phyloP scores from a whole-genome alignment of 2,888 invertebrate genomes.

The Dicycla oo region DNA sequence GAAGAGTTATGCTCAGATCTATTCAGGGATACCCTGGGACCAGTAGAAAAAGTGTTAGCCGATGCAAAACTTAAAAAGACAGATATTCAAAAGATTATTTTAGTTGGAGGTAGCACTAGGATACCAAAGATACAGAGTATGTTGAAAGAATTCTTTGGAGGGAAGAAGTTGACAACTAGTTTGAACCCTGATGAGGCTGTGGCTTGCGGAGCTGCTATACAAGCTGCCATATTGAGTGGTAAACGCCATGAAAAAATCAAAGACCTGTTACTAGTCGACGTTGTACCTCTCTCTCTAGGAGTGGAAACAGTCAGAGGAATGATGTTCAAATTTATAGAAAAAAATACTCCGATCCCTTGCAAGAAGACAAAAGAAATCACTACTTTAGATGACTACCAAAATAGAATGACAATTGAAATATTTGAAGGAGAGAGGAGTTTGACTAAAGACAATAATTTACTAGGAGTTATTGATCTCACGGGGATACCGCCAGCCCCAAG shows the following conservation, averaged over 20 bases:
- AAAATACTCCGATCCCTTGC: conserved; percentile 81
- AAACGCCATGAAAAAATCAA: conserved; percentile 70
- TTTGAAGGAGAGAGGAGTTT: conserved; percentile 82
- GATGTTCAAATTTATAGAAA: conserved; percentile 81
- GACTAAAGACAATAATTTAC: conserved; percentile 80
- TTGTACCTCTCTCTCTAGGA: conserved; percentile 81
- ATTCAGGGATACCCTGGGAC: conserved; percentile 76
- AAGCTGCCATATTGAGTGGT: conserved; percentile 79
- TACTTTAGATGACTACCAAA: conserved; percentile 81
- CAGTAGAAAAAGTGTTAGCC: conserved; percentile 72
- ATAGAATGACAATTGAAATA: conserved; percentile 80
- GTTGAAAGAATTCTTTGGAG: conserved; percentile 76
- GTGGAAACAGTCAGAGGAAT: conserved; percentile 81
- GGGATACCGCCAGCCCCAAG: conserved; percentile 81
- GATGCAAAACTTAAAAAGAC: conserved; percentile 75
- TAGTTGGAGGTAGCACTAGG: conserved; percentile 82
- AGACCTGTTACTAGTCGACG: conserved; percentile 76
- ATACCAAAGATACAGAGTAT: conserved; percentile 80
- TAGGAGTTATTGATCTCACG: conserved; percentile 79
- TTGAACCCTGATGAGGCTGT: conserved; percentile 84
- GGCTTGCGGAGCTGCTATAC: conserved; percentile 82
- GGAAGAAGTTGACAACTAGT: conserved; percentile 70
- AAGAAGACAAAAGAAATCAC: conserved; percentile 78
- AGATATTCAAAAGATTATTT: conserved; percentile 76
- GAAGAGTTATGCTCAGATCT: conserved; percentile 83